phyloP scores from a whole-genome alignment of 2,888 invertebrate species.

The Watsonalla cultraria region DNA sequence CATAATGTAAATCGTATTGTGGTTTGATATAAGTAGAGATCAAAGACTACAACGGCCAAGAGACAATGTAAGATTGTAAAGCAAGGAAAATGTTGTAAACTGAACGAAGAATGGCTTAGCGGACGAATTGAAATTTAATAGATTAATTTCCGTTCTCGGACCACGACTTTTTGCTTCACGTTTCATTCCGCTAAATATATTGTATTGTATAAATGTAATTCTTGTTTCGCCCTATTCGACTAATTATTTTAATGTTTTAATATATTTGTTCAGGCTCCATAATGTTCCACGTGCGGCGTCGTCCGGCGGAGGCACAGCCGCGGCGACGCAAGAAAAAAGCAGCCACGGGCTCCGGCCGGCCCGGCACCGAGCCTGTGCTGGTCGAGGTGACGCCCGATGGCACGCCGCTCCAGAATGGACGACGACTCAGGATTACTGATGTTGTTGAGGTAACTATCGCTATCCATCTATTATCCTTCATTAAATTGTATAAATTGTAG shows the following conservation, averaged over 20 bases:
- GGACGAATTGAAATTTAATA: too few species aligned
- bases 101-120: too few species aligned
- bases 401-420: conserved; percentile 80
- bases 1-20: too few species aligned
- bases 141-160: too few species aligned
- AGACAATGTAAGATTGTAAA: too few species aligned
- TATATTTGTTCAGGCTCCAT: conserved; percentile 86
- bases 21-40: too few species aligned
- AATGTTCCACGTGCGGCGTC: conserved; percentile 97
- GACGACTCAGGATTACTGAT: conserved; percentile 81
- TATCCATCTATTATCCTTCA: too few species aligned
- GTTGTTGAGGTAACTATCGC: conserved; percentile 79
- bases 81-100: too few species aligned
- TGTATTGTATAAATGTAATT: background rate
- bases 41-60: too few species aligned
- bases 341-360: conserved; percentile 69
- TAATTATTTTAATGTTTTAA: conserved; percentile 1
- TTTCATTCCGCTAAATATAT: background rate
- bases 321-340: conserved; percentile 92
- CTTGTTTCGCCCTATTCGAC: background rate
- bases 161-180: background rate
- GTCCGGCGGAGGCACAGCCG: conserved; percentile 94
- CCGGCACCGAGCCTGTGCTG: conserved; percentile 81
- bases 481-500: too few species aligned
- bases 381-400: conserved; percentile 91